phyloP scores from a whole-genome alignment of 2,113 vertebrate species.

The Pluvialis apricaria region DNA sequence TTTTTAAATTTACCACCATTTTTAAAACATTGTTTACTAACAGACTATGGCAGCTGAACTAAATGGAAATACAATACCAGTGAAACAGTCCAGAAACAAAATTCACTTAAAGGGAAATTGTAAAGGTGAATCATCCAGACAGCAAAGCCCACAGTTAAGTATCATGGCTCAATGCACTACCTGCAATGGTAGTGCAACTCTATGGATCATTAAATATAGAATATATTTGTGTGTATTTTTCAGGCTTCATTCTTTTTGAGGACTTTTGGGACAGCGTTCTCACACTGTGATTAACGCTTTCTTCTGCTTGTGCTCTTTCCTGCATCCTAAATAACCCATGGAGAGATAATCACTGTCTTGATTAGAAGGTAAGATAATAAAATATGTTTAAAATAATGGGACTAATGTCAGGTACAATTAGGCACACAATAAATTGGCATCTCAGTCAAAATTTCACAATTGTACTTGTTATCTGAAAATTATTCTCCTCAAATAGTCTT shows the following conservation, averaged over 20 bases:
- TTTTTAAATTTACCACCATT: fast-evolving
- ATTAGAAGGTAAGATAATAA: not conserved
- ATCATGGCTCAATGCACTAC: not conserved
- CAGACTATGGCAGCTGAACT: not conserved
- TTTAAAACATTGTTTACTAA: not conserved
- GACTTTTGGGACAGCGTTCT: not conserved
- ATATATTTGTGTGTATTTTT: not conserved
- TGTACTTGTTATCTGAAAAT: not conserved
- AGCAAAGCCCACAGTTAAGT: not conserved
- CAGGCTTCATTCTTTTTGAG: not conserved
- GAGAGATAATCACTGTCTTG: not conserved
- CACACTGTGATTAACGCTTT: not conserved
- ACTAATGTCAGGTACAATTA: not conserved
- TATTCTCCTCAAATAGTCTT: not conserved
- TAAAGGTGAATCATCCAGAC: not conserved
- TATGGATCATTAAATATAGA: not conserved
- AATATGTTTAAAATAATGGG: not conserved
- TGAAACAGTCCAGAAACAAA: not conserved
- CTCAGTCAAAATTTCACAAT: not conserved
- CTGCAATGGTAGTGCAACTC: not conserved
- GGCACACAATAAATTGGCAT: not conserved
- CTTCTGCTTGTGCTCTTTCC: not conserved
- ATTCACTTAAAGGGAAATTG: not conserved
- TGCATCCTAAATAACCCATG: not conserved
- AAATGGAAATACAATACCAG: not conserved